Evolutionary conservation across 2,888 invertebrate species (phyloP), one percentile per base, ranked within the genome.

Genomic region (Drosophila birchii): DNA sequence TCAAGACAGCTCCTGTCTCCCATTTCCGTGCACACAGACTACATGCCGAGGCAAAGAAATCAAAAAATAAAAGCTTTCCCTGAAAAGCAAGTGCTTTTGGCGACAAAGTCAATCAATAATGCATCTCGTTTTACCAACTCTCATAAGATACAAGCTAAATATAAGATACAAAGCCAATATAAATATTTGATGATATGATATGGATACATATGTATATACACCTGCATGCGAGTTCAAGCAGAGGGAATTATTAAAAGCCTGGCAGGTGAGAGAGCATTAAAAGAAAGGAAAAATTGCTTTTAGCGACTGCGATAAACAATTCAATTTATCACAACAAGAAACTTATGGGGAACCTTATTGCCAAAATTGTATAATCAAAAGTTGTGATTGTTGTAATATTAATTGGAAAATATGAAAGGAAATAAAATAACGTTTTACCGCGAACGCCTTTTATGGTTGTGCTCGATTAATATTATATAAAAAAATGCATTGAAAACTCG

Each of bases 41-140:
- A 11, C 29, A 12, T n/a, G 14, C 0, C 23, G 14, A 51, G 39
- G 5, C 14, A 29, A 20, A 23, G n/a, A 58, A 62, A 62, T 58
- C 23, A 49, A 45, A 34, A 29, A 32, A 45, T 36, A 39, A 61
- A 53, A 51, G 18, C 54, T 36, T 66, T 41, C 29, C 32, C 26
- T 12, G 32, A 57, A 16, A 23, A 47, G 26, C 34, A 34, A 63
- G 44, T 34, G 38, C 43, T 39, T 29, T 16, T 55, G 69, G 66
- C 78, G 78, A 51, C 62, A 71, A 76, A 61, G 43, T 18, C 64
- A 57, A 78, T 84, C 63, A 81, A 86, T 79, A 75, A 76, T 76
- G 74, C 72, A 80, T 47, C 55, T 38, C 60, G 49, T 54, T 68
- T 59, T 68, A 49, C 69, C 73, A 78, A 72, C 66, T 60, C 75